A percentile compares a stretch with the other conserved stretches of the same genome.
phyloP scores from a whole-genome alignment of 2,113 vertebrate genomes.

The Mustela lutreola region DNA sequence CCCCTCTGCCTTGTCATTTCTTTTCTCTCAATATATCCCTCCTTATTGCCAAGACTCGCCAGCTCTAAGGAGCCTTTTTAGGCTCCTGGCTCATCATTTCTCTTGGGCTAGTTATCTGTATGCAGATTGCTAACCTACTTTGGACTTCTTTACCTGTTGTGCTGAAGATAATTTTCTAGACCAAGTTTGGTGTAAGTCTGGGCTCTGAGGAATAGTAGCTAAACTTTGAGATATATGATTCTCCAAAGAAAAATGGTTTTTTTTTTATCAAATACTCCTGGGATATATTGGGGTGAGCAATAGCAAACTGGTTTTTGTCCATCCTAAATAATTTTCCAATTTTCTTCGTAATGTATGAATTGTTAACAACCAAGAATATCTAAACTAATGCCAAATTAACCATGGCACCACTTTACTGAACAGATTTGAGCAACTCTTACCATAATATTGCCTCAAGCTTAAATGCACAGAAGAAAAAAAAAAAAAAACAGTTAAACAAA shows the following conservation, averaged over 20 bases:
- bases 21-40: background rate
- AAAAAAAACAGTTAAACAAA: background rate
- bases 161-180: background rate
- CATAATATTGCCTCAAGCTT: background rate
- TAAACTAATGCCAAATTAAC: background rate
- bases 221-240: background rate
- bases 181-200: background rate
- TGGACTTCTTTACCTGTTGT: background rate
- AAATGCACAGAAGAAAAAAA: constrained; percentile 27
- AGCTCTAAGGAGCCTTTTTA: background rate
- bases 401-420: background rate
- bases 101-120: background rate
- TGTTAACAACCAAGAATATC: background rate
- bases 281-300: background rate
- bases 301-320: background rate
- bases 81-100: background rate
- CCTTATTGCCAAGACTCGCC: background rate
- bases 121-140: background rate
- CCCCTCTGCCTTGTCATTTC: background rate
- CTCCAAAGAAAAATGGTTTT: background rate
- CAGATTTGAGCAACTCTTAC: constrained; percentile 28
- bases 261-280: background rate
- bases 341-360: background rate
- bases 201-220: background rate
- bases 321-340: background rate